Conservation (phyloP, 2,113 vertebrate genomes). For the Pithys albifrons region DNA sequence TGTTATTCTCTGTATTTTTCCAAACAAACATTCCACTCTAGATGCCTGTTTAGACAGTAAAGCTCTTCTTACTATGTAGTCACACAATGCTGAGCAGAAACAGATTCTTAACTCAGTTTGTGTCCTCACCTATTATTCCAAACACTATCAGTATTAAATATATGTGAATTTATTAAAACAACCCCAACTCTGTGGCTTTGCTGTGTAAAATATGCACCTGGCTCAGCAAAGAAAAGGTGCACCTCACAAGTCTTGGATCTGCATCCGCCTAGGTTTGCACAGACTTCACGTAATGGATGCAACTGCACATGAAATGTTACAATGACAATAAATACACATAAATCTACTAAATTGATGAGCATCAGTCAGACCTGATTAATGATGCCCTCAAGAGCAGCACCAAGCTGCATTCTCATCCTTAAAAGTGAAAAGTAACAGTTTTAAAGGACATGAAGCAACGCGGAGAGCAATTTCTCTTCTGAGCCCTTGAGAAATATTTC, state of each 20-base stretch:
- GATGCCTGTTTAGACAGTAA: background rate
- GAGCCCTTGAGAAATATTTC: background rate
- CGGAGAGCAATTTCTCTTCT: background rate
- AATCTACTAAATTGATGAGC: conserved; percentile 38
- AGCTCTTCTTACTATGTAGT: background rate
- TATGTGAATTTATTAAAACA: background rate
- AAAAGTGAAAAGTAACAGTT: conserved; percentile 25
- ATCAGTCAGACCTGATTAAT: conserved; percentile 36
- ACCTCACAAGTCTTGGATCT: background rate
- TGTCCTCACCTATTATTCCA: background rate
- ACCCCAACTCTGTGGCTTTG: background rate
- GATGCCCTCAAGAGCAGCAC: conserved; percentile 13
- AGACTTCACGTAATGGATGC: background rate
- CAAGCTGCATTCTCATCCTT: conserved; percentile 24
- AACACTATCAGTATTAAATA: background rate
- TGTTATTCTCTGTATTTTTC: background rate
- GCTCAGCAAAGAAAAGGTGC: background rate
- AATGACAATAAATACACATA: conserved; percentile 46
- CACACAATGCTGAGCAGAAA: background rate
- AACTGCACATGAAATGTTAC: conserved; percentile 35
- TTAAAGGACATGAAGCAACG: background rate
- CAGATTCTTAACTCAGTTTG: background rate
- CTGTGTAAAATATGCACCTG: background rate
- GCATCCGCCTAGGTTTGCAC: background rate
- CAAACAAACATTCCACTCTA: background rate